Evolutionary conservation across 1,140 invertebrate species (phyloP).

Genomic region (Drosophila equinoxialis): DNA sequence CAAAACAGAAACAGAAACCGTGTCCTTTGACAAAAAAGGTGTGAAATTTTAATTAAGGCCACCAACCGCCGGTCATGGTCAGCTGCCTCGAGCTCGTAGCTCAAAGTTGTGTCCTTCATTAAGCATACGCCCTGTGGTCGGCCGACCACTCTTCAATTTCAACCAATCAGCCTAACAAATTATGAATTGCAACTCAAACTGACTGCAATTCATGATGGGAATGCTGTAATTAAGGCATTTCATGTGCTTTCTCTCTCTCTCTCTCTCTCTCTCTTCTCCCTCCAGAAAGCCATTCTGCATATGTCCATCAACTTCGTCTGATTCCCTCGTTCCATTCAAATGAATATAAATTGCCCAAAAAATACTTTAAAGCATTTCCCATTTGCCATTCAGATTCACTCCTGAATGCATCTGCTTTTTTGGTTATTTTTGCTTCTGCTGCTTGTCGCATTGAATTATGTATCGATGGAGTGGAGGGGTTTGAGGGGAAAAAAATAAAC

Average conservation of each 20-base stretch:
- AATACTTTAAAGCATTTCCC: conserved; percentile 9
- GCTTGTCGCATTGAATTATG: conserved; percentile 11
- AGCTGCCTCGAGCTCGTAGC: neutral
- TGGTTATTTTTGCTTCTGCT: neutral
- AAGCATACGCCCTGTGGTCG: conserved; percentile 31
- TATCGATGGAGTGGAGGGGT: conserved; percentile 1
- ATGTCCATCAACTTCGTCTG: neutral
- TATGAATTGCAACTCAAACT: conserved; percentile 27
- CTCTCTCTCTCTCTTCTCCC: too few relatives aligned
- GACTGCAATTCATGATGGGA: conserved; percentile 3
- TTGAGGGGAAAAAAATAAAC: neutral
- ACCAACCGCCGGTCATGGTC: neutral
- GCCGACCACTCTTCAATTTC: conserved; percentile 28
- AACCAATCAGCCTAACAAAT: conserved; percentile 41
- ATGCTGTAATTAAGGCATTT: conserved; percentile 5
- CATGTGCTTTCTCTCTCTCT: neutral
- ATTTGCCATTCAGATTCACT: conserved; percentile 2
- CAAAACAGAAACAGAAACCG: neutral
- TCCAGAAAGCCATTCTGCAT: neutral
- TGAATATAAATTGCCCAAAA: conserved; percentile 7
- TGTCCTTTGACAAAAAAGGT: conserved; percentile 31
- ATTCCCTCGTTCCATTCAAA: neutral
- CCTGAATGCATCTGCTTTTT: conserved; percentile 1
- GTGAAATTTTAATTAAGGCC: conserved; percentile 63
- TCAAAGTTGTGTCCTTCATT: conserved; percentile 17